These are phyloP conservation scores for Psittacula derbiana DNA, from an alignment of 2,797 vertebrate genomes.

Conservation along the genomic window DNA sequence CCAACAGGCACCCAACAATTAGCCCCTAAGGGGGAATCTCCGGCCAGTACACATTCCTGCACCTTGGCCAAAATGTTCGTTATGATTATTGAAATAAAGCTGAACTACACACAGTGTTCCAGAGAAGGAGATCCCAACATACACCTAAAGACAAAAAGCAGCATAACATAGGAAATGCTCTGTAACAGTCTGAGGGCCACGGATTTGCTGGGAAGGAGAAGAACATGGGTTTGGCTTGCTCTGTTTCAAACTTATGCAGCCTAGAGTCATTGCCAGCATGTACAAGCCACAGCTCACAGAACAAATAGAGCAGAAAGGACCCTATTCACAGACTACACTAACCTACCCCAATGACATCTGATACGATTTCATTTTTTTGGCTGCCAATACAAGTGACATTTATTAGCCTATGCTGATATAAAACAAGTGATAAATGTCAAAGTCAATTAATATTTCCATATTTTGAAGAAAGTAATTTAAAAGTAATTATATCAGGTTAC, in stretches of 20 bases:
- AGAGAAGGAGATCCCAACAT: background rate
- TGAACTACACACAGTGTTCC: background rate
- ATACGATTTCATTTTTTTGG: background rate
- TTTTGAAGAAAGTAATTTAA: slow-evolving; percentile 37
- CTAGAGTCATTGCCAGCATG: background rate
- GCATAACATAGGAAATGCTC: background rate
- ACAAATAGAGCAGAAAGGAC: background rate
- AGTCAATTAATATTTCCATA: slow-evolving; percentile 37
- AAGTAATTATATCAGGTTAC: slow-evolving; percentile 43
- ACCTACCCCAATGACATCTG: background rate
- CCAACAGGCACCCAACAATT: background rate
- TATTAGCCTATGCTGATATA: slow-evolving; percentile 32
- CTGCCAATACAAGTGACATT: slow-evolving; percentile 8
- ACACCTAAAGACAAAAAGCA: background rate
- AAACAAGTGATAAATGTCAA: slow-evolving; percentile 48
- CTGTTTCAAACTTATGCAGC: background rate
- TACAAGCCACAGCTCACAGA: background rate
- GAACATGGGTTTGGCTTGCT: background rate
- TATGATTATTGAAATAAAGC: background rate
- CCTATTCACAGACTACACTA: background rate
- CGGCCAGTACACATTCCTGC: background rate
- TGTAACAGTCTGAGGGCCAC: background rate
- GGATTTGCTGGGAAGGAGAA: background rate
- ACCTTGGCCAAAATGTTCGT: background rate
- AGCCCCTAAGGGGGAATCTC: background rate